Evolutionary conservation across 2,113 vertebrate species (phyloP), one percentile per base, ranked within the genome.

Genomic region (Pseudolaguvia tuberculata): DNA sequence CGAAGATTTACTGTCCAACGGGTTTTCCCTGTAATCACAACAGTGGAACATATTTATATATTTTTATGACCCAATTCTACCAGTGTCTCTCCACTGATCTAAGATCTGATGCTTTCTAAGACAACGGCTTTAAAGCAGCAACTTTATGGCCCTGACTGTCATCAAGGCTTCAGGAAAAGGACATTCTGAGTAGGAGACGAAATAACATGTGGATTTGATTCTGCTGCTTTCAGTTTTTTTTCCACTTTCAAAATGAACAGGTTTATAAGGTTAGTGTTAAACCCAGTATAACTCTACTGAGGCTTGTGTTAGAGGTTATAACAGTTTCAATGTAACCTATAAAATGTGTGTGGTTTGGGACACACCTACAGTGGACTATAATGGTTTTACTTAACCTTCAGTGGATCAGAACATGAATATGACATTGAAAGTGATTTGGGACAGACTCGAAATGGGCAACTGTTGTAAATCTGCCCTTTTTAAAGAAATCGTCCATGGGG

Each of bases 41-140:
- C 63, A 50, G 63, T 27, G 47, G 47, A 67, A 67, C 21, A 50
- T 50, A 27, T 67, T 45, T 50, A 50, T 67, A 67, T 29, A 67
- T 67, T 25, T 67, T 50, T 50, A 67, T 20, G 45, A 45, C 17
- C 5, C 45, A 50, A 67, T 67, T 67, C 63, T 20, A 12, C 63
- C 83, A 78, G 70, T 59, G 70, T 83, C 84, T 84, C 85, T 18
- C 21, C 12, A 50, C 45, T 29, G 35, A 47, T 67, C 23, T 18
- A 45, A 48, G 63, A 66, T 66, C 27, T 66, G 63, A 66, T 66
- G 63, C 14, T 2, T 21, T 50, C 15, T 5, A 25, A 12, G 63
- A 50, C 45, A 50, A 8, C 9, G 2, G 45, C 63, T 27, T 17
- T 67, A 50, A 82, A 70, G 68, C 56, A 39, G 82, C 78, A 67